Evolutionary conservation across 2,113 vertebrate genomes (phyloP).

Genomic region (Podilymbus podiceps): DNA sequence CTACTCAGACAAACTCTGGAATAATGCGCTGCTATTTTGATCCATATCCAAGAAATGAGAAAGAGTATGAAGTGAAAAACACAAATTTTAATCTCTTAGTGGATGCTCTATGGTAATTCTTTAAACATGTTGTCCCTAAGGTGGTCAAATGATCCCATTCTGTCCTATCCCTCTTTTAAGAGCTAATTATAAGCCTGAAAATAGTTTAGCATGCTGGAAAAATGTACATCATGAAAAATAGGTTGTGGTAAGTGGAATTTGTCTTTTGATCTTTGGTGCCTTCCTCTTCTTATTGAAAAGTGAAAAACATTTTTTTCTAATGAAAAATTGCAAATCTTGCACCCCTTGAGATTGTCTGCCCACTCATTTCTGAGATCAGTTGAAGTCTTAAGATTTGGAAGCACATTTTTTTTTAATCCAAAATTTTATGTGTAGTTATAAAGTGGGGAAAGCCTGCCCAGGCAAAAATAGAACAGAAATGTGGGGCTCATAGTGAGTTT

Average conservation of each 20-base stretch:
- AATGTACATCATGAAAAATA: slow-evolving; percentile 12
- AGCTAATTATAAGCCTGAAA: background rate
- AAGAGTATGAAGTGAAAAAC: background rate
- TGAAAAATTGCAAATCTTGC: slow-evolving; percentile 55
- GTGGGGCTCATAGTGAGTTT: background rate
- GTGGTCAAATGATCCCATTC: background rate
- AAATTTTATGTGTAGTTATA: background rate
- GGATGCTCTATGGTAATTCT: background rate
- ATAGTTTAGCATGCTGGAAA: background rate
- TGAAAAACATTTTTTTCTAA: slow-evolving; percentile 20
- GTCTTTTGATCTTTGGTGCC: slow-evolving; percentile 28
- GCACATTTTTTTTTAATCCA: background rate
- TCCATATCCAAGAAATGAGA: background rate
- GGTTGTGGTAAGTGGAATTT: slow-evolving; percentile 25
- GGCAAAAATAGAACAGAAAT: background rate
- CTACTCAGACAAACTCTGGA: background rate
- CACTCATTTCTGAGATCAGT: slow-evolving; percentile 50
- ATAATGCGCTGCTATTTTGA: background rate
- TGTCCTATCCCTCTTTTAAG: background rate
- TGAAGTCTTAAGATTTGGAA: background rate
- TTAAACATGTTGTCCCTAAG: background rate
- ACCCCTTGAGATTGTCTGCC: background rate
- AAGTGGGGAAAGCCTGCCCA: background rate
- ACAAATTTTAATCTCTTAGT: background rate
- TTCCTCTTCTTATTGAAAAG: slow-evolving; percentile 9